Conservation (phyloP, 2,797 vertebrate species). For the Micromesistius poutassou region DNA sequence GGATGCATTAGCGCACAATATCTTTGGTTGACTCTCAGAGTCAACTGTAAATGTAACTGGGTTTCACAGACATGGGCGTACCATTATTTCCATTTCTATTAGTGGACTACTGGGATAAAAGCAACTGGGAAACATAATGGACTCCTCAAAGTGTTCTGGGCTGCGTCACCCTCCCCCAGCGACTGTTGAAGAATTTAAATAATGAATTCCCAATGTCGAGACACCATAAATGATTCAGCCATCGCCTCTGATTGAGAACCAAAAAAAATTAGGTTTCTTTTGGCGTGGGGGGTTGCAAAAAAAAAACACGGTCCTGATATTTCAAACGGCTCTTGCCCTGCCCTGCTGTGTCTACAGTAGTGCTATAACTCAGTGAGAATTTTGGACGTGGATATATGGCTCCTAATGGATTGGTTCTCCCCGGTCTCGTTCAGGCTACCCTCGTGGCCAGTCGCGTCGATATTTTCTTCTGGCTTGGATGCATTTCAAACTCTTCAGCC, state of each 20-base stretch:
- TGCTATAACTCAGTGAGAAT: background rate
- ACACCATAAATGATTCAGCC: background rate
- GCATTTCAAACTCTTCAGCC: background rate
- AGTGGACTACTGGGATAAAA: background rate
- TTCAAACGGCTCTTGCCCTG: background rate
- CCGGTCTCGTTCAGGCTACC: background rate
- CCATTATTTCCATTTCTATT: background rate
- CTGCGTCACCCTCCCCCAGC: background rate
- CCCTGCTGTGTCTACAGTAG: background rate
- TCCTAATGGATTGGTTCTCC: constrained; percentile 1
- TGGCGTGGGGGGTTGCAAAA: background rate
- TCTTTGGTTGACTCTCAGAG: background rate
- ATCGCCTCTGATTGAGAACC: background rate
- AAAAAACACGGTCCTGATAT: background rate
- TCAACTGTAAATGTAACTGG: background rate
- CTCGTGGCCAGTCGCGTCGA: background rate
- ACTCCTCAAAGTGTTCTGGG: background rate
- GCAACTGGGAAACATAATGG: constrained; percentile 7
- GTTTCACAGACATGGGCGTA: background rate
- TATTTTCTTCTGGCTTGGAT: background rate
- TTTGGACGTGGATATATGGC: background rate
- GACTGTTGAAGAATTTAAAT: background rate
- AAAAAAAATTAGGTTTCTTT: background rate
- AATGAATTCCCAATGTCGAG: background rate
- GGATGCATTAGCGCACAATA: background rate